These are phyloP conservation scores for Anoplolepis gracilipes DNA, from an alignment of 1,140 invertebrate genomes.

Conservation along the genomic window DNA sequence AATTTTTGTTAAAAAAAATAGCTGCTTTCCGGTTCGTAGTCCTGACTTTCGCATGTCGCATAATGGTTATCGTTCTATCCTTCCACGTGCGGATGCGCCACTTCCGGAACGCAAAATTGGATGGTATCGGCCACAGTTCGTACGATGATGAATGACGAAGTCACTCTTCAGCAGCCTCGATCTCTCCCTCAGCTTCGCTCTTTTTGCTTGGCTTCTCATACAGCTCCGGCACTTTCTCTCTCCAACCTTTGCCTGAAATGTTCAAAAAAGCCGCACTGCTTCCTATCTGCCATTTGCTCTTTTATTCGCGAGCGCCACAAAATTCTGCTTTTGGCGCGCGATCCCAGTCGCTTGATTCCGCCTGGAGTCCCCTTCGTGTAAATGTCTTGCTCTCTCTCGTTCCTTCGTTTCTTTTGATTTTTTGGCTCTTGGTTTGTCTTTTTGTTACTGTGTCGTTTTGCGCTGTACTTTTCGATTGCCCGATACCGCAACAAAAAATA, in stretches of 20 bases:
- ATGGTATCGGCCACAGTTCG: slow-evolving; percentile 38
- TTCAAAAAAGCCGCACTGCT: slow-evolving; percentile 80
- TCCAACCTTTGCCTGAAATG: slow-evolving; percentile 86
- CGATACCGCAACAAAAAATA: slow-evolving; percentile 37
- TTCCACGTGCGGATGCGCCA: neutral
- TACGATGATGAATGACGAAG: slow-evolving; percentile 34
- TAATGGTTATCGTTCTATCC: slow-evolving; percentile 3
- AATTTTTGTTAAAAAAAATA: neutral
- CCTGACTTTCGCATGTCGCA: slow-evolving; percentile 9
- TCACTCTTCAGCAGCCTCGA: slow-evolving; percentile 57
- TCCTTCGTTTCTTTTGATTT: slow-evolving; percentile 64
- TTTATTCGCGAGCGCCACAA: slow-evolving; percentile 46
- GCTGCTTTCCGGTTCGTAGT: slow-evolving; percentile 18
- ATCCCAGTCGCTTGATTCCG: slow-evolving; percentile 72
- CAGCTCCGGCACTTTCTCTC: slow-evolving; percentile 85
- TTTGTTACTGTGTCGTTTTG: slow-evolving; percentile 30
- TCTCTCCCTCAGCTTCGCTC: slow-evolving; percentile 71
- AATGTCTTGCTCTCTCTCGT: slow-evolving; percentile 64
- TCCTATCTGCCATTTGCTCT: slow-evolving; percentile 68
- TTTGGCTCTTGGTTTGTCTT: slow-evolving; percentile 50
- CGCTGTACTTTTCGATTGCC: slow-evolving; percentile 20
- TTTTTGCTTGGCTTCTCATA: slow-evolving; percentile 82
- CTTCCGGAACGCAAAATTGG: slow-evolving; percentile 10
- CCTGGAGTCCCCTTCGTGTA: slow-evolving; percentile 61
- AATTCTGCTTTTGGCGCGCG: slow-evolving; percentile 71